phyloP scores from a whole-genome alignment of 2,113 vertebrate species.

The Bubalus kerabau region DNA sequence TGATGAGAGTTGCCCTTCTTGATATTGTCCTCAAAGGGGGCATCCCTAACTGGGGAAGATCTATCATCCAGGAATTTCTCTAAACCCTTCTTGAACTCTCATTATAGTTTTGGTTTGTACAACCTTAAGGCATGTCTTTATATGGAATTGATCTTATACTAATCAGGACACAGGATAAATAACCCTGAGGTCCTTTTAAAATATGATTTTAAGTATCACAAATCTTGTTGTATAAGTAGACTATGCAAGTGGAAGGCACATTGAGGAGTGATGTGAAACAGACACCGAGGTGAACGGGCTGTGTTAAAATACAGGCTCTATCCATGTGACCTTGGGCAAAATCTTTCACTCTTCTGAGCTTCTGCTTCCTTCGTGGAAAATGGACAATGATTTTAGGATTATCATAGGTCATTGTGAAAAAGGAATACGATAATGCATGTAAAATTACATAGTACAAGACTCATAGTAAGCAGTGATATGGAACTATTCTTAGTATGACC shows the following conservation, averaged over 20 bases:
- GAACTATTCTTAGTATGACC: background rate
- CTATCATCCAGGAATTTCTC: conserved; percentile 61
- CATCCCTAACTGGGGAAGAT: conserved; percentile 59
- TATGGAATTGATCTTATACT: conserved; percentile 49
- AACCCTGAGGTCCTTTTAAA: conserved; percentile 62
- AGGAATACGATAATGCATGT: background rate
- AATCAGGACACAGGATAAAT: conserved; percentile 52
- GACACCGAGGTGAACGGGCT: background rate
- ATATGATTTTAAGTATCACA: conserved; percentile 50
- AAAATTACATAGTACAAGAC: background rate
- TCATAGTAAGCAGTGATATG: background rate
- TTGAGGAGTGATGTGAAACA: background rate
- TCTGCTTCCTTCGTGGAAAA: background rate
- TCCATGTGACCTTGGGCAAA: conserved; percentile 33
- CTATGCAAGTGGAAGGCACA: background rate
- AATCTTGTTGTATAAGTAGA: conserved; percentile 52
- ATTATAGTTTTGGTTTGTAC: conserved; percentile 63
- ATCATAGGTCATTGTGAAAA: background rate
- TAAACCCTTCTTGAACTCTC: conserved; percentile 51
- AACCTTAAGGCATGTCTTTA: conserved; percentile 54
- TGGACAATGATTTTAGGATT: background rate
- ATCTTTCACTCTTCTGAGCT: background rate
- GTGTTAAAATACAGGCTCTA: background rate
- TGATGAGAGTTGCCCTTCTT: conserved; percentile 49
- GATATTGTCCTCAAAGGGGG: conserved; percentile 60